Evolutionary conservation across 2,888 invertebrate genomes (phyloP).

Genomic region (Gibbula magus): DNA sequence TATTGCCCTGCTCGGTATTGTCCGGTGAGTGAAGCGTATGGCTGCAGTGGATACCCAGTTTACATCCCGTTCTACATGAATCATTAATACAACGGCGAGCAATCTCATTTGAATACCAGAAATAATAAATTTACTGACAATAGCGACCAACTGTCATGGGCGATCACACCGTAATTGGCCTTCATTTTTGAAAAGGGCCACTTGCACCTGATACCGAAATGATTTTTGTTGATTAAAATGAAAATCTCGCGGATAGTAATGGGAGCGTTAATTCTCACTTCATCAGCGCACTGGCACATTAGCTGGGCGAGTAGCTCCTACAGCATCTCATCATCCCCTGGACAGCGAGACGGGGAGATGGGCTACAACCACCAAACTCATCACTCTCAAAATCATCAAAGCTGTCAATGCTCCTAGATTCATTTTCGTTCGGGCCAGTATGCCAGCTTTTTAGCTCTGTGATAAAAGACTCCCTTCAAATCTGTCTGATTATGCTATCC

Average conservation of each 20-base stretch:
- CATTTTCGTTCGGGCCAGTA: constrained; percentile 23
- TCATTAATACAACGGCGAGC: not conserved
- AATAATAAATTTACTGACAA: constrained; percentile 37
- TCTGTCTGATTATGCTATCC: constrained; percentile 24
- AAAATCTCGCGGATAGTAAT: constrained; percentile 27
- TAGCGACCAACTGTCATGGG: constrained; percentile 29
- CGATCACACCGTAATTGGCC: constrained; percentile 27
- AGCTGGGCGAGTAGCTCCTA: not conserved
- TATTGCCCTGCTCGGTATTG: not conserved
- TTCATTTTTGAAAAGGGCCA: constrained; percentile 26
- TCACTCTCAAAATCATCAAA: constrained; percentile 18
- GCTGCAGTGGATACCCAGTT: not conserved
- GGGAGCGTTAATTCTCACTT: constrained; percentile 37
- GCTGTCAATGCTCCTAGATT: constrained; percentile 23
- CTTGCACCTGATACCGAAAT: constrained; percentile 30
- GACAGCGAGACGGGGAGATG: constrained; percentile 2
- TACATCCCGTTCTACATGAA: constrained; percentile 17
- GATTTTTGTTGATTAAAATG: constrained; percentile 38
- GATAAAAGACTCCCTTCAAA: constrained; percentile 25
- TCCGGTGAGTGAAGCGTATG: not conserved
- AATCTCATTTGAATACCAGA: constrained; percentile 27
- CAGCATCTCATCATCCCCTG: constrained; percentile 1
- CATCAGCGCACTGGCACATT: constrained; percentile 30
- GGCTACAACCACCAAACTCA: not conserved
- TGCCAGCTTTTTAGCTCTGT: constrained; percentile 27